phyloP scores from a whole-genome alignment of 92 coral and sea anemone species.

The Phenganax marumi region DNA sequence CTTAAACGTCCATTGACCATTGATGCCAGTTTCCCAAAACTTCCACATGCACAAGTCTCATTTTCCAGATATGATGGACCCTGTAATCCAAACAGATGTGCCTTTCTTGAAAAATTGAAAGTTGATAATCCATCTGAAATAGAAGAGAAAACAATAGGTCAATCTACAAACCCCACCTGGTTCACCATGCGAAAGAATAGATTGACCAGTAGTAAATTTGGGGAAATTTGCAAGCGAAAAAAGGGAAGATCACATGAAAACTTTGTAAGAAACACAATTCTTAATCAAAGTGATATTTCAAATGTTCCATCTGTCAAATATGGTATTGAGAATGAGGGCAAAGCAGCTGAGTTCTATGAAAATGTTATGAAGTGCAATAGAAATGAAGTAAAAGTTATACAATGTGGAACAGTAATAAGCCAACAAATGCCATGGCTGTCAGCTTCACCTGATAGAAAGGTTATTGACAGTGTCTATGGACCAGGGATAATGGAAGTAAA shows the following conservation, averaged over 20 bases:
- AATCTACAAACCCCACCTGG: conserved; percentile 33
- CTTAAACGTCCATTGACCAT: too few relatives aligned
- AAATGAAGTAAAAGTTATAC: conserved; percentile 36
- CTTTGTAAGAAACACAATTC: conserved; percentile 3
- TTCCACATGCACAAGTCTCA: not conserved
- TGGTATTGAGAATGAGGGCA: conserved; percentile 63
- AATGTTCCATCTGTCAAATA: conserved; percentile 58
- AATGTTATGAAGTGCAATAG: conserved; percentile 53
- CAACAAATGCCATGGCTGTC: conserved; percentile 63
- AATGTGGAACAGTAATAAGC: conserved; percentile 56
- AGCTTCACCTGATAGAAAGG: conserved; percentile 69
- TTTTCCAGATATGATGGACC: not conserved
- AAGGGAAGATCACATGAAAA: conserved; percentile 11
- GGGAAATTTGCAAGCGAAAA: conserved; percentile 26
- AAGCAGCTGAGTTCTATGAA: conserved; percentile 54
- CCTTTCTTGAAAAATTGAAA: conserved; percentile 5
- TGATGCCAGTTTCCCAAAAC: conserved; percentile 41
- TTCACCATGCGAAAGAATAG: conserved; percentile 40
- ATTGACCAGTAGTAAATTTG: conserved; percentile 42
- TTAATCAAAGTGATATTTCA: conserved; percentile 36
- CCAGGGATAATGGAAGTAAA: conserved; percentile 60
- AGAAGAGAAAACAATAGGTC: conserved; percentile 31
- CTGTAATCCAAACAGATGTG: not conserved
- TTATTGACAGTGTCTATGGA: conserved; percentile 65
- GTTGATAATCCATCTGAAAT: conserved; percentile 32